A percentile compares a stretch with the other conserved stretches of the same genome.
These are phyloP conservation scores for Acromyrmex charruanus DNA, from an alignment of 1,140 invertebrate species.

Conservation along the genomic window DNA sequence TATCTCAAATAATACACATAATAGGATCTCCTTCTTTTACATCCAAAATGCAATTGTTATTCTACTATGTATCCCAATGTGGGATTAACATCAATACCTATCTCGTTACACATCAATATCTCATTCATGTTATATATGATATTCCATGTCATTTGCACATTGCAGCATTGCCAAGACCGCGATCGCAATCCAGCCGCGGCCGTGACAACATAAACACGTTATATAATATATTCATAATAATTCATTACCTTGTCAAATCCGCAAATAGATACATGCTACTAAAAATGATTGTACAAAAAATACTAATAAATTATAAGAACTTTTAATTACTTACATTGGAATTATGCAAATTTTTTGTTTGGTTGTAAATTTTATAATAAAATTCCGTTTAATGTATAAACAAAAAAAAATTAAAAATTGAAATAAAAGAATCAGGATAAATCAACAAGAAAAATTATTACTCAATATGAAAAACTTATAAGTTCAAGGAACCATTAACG, in stretches of 20 bases:
- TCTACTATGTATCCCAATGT: slow-evolving; percentile 8
- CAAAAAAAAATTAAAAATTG: neutral
- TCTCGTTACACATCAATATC: neutral
- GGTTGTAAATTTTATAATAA: neutral
- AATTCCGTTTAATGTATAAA: neutral
- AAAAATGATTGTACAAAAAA: neutral
- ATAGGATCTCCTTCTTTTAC: neutral
- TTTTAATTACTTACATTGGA: neutral
- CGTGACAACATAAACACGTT: neutral
- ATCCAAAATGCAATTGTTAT: neutral
- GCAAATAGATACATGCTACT: neutral
- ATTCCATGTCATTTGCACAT: neutral
- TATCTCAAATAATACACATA: neutral
- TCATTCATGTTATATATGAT: neutral
- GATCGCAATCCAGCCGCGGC: neutral
- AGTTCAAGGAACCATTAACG: slow-evolving; percentile 19
- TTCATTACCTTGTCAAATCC: neutral
- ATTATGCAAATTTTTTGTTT: neutral
- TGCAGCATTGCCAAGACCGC: neutral
- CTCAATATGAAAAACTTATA: neutral
- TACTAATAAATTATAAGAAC: neutral
- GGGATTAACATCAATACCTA: neutral
- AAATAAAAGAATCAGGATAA: neutral
- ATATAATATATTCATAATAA: slow-evolving; percentile 5
- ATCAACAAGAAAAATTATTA: neutral